Conservation (phyloP, 2,888 invertebrate genomes). For the Prenolepis imparis region DNA sequence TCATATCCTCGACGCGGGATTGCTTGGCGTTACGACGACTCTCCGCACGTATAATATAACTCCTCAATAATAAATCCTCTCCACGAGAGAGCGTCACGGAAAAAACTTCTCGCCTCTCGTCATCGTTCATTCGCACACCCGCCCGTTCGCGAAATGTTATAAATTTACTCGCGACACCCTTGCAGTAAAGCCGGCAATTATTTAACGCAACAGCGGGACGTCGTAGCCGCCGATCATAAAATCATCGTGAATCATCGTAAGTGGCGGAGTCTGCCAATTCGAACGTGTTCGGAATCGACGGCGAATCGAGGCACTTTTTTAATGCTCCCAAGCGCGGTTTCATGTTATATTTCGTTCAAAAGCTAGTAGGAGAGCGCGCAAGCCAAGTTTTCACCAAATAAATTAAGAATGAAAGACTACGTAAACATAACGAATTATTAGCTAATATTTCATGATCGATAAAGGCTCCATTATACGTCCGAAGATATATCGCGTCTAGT, state of each 20-base stretch:
- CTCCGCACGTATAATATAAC: slow-evolving; percentile 51
- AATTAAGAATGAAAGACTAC: neutral
- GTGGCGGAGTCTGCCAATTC: slow-evolving; percentile 19
- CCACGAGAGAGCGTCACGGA: neutral
- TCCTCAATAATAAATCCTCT: slow-evolving; percentile 34
- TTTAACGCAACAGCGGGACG: slow-evolving; percentile 10
- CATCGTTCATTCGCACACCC: slow-evolving; percentile 7
- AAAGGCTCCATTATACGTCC: neutral
- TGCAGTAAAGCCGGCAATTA: slow-evolving; percentile 26
- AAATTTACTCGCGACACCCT: slow-evolving; percentile 34
- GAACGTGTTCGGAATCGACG: neutral
- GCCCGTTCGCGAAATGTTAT: slow-evolving; percentile 15
- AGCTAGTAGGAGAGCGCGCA: neutral
- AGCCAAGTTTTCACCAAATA: neutral
- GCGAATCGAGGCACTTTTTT: neutral
- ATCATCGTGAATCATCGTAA: slow-evolving; percentile 43
- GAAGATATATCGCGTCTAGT: neutral
- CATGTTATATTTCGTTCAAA: neutral
- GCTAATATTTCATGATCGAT: neutral
- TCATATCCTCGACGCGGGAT: slow-evolving; percentile 37
- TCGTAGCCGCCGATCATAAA: slow-evolving; percentile 30
- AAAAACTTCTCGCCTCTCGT: slow-evolving; percentile 33
- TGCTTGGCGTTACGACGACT: slow-evolving; percentile 19
- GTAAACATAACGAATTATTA: neutral
- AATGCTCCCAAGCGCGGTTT: neutral